Percentiles rank a stretch among this genome's conserved stretches.
phyloP scores from a whole-genome alignment of 2,888 invertebrate species.

The Uropetala carovei region DNA sequence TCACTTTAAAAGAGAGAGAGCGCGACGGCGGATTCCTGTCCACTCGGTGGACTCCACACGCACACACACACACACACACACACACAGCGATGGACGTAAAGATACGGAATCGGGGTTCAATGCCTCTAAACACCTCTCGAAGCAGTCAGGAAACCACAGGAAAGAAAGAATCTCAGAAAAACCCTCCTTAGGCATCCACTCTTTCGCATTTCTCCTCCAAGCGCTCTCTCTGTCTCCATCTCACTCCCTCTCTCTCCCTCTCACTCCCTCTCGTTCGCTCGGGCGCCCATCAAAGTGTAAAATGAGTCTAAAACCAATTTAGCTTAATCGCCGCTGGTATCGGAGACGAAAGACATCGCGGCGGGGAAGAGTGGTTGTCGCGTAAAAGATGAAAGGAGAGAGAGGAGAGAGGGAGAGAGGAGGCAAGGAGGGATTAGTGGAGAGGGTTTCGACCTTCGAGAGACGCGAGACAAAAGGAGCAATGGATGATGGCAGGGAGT shows the following conservation, averaged over 20 bases:
- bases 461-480: constrained; percentile 43
- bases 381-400: not conserved
- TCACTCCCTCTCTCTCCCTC: not conserved
- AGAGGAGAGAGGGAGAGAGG: not conserved
- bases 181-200: not conserved
- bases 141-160: not conserved
- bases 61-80: no score
- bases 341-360: constrained; percentile 43
- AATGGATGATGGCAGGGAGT: constrained; percentile 42
- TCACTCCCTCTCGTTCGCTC: constrained; percentile 12
- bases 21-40: not conserved
- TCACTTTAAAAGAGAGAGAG: not conserved
- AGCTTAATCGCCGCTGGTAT: constrained; percentile 62
- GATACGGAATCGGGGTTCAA: constrained; percentile 6
- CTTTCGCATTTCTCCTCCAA: not conserved
- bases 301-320: constrained; percentile 64
- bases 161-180: not conserved
- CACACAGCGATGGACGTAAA: not conserved
- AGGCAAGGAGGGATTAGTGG: not conserved
- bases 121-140: constrained; percentile 25
- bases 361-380: not conserved
- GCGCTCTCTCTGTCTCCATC: not conserved
- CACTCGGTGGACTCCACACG: not conserved
- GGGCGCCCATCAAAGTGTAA: constrained; percentile 43
- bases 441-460: constrained; percentile 56